A percentile compares a stretch with the other conserved stretches of the same genome.
Conservation (phyloP, 1,140 invertebrate genomes). For the Calycopis cecrops region DNA sequence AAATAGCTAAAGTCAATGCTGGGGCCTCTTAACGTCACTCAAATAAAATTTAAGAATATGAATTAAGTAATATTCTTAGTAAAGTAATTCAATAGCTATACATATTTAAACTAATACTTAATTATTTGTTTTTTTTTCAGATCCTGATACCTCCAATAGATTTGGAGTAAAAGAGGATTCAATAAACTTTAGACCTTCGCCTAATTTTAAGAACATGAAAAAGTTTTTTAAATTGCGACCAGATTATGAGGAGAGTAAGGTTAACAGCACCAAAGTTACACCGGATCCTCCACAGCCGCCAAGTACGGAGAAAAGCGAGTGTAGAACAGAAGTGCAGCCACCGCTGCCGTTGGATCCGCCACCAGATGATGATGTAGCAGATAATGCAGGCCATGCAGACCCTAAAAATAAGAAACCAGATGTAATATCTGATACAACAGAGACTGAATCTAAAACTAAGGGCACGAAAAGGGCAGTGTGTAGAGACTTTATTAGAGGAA, state of each 20-base stretch:
- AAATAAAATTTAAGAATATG: too few species aligned
- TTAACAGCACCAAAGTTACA: slow-evolving; percentile 16
- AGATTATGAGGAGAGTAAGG: slow-evolving; percentile 30
- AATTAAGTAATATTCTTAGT: too few species aligned
- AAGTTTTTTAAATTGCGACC: slow-evolving; percentile 50
- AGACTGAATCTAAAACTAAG: background rate
- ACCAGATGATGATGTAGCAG: slow-evolving; percentile 21
- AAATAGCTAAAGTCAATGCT: too few species aligned
- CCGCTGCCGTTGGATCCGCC: slow-evolving; percentile 33
- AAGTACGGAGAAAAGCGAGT: slow-evolving; percentile 16
- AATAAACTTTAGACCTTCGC: slow-evolving; percentile 45
- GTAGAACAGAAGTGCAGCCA: slow-evolving; percentile 30
- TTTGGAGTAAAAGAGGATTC: slow-evolving; percentile 29
- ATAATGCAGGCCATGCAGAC: slow-evolving; percentile 9
- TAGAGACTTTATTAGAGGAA: slow-evolving; percentile 46
- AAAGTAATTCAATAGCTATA: too few species aligned
- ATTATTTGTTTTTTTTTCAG: too few species aligned
- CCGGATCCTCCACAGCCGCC: slow-evolving; percentile 19
- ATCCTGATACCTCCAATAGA: slow-evolving; percentile 4
- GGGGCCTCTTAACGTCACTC: too few species aligned
- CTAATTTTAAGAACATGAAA: slow-evolving; percentile 55
- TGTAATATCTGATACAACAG: background rate
- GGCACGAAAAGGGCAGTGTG: slow-evolving; percentile 15
- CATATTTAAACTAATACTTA: too few species aligned
- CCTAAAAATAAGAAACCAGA: slow-evolving; percentile 8